Evolutionary conservation across 35 echinoderm and acorn worm genomes (phyloP).

Genomic region (Heliocidaris tuberculata): DNA sequence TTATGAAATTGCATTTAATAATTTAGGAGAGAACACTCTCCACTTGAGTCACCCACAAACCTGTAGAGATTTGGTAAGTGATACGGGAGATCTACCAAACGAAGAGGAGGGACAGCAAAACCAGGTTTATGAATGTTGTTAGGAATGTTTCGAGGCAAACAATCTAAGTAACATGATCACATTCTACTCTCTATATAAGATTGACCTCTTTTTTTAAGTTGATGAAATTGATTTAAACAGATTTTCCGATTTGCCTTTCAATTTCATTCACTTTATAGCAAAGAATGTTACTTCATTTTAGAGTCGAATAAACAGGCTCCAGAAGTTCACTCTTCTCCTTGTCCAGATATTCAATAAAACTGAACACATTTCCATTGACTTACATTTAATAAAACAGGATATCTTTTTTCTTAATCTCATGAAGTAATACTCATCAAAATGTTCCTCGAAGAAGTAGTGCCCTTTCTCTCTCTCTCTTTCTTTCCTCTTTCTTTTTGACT

Average conservation of each 20-base stretch:
- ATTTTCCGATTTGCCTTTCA: background rate
- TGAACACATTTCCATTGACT: too few relatives aligned
- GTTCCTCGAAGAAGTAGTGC: too few relatives aligned
- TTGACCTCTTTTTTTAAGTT: background rate
- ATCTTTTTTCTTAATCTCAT: too few relatives aligned
- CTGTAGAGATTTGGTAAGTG: background rate
- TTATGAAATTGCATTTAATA: constrained; percentile 39
- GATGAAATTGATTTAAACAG: background rate
- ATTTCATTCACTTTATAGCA: background rate
- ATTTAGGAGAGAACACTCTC: background rate
- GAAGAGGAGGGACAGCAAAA: background rate
- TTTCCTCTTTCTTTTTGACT: too few relatives aligned
- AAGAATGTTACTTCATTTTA: too few relatives aligned
- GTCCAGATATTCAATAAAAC: too few relatives aligned
- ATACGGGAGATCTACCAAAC: background rate
- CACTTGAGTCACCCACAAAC: background rate
- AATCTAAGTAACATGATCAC: background rate
- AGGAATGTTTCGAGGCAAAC: background rate
- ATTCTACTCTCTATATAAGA: background rate
- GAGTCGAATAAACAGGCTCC: too few relatives aligned
- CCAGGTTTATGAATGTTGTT: background rate
- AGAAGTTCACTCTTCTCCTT: too few relatives aligned
- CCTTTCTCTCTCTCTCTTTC: too few relatives aligned
- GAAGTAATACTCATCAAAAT: too few relatives aligned
- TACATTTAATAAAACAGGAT: too few relatives aligned